Evolutionary conservation across 1,140 invertebrate genomes (phyloP), one percentile per base, ranked within the genome.

Genomic region (Atta texana): DNA sequence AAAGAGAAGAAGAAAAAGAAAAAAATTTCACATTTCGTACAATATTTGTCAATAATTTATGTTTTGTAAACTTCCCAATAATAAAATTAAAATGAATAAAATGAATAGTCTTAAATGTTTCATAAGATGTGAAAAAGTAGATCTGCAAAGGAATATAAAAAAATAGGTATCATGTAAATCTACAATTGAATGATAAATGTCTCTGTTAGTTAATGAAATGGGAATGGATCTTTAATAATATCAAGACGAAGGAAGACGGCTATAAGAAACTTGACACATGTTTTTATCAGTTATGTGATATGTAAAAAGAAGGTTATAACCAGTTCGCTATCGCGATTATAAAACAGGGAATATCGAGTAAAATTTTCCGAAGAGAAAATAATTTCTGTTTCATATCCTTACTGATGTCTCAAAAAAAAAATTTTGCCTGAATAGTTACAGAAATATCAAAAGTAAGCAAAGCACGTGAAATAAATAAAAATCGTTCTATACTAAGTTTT

Each of bases 191-290:
- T 24, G 49, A 84, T 55, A 87, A 87, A 74, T 75, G 87, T 68
- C 44, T 49, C 14, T 2, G 12, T 39, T 10, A 44, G 39, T 44
- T 76, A 55, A 59, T 44, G n/a, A 57, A 49, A 71, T 16, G 44
- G 14, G 16, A 63, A 64, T 34, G 55, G 21, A 14, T 24, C 53
- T 31, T n/a, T 66, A 85, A 85, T 59, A 81, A 18, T 61, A 44
- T 88, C 39, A 24, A n/a, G 64, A 16, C 44, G 69, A 55, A n/a
- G 21, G 66, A 88, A 51, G 53, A 14, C 39, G 3, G 18, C 51
- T 55, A 88, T 71, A 71, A 55, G 51, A 88, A 89, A 74, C 59
- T 66, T 69, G 57, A 85, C 7, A 28, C 61, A 71, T 86, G 0
- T 4, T 81, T 71, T 71, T 28, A 53, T 18, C 28, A 24, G 0